Evolutionary conservation across 2,888 invertebrate species (phyloP).

Genomic region (Ferrisia virgata): DNA sequence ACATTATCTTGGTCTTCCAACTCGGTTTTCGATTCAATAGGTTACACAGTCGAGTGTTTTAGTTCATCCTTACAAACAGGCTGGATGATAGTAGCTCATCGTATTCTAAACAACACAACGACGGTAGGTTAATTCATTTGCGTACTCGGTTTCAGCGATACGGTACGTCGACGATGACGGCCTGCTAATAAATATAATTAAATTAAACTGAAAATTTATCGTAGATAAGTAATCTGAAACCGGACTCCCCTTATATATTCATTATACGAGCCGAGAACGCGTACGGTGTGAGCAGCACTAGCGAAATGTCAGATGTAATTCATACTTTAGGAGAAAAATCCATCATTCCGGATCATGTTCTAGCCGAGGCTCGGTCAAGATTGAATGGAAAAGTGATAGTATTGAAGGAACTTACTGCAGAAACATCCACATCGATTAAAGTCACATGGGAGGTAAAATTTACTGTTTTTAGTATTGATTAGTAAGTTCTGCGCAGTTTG

Average conservation of each 20-base stretch:
- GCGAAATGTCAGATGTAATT: conserved; percentile 71
- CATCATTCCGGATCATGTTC: conserved; percentile 67
- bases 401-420: conserved; percentile 62
- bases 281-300: conserved; percentile 79
- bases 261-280: conserved; percentile 80
- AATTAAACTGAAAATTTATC: not conserved
- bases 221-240: conserved; percentile 64
- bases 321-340: conserved; percentile 66
- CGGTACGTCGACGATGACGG: not conserved
- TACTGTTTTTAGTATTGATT: not conserved
- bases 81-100: conserved; percentile 69
- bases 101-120: conserved; percentile 66
- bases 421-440: conserved; percentile 73
- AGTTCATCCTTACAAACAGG: conserved; percentile 73
- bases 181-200: not conserved
- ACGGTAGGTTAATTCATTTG: conserved; percentile 66
- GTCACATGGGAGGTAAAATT: conserved; percentile 75
- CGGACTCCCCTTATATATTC: conserved; percentile 80
- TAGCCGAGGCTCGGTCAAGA: conserved; percentile 72
- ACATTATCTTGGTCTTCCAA: conserved; percentile 52
- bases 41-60: conserved; percentile 75
- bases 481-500: too few species aligned
- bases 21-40: conserved; percentile 58
- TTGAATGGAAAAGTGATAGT: conserved; percentile 77
- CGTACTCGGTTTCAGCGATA: not conserved